These are phyloP conservation scores for Tringa solitaria DNA, from an alignment of 2,113 vertebrate species.

Conservation along the genomic window DNA sequence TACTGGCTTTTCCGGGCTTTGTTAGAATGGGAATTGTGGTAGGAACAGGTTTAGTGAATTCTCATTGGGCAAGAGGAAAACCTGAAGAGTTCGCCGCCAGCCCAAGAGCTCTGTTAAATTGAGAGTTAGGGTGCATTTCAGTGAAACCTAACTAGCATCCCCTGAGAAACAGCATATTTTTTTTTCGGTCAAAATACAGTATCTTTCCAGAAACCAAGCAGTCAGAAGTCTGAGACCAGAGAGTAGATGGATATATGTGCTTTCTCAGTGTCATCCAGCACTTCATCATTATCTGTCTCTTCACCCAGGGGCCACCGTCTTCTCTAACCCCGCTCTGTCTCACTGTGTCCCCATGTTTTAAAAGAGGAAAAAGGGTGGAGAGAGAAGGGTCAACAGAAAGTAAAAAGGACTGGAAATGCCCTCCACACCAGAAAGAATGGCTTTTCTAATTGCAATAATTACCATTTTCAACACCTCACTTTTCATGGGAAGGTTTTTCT, in stretches of 20 bases:
- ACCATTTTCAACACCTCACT: neutral
- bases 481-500: neutral
- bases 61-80: neutral
- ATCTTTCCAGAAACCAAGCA: neutral
- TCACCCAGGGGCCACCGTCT: neutral
- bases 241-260: neutral
- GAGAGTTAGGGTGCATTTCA: neutral
- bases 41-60: neutral
- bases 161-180: neutral
- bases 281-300: neutral
- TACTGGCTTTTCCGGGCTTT: neutral
- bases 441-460: neutral
- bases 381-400: neutral
- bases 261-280: neutral
- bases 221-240: neutral
- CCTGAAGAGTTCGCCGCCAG: neutral
- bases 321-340: neutral
- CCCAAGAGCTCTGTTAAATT: neutral
- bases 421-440: neutral
- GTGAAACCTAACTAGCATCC: neutral
- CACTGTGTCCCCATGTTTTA: fast-evolving
- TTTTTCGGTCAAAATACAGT: neutral
- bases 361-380: neutral
- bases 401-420: neutral
- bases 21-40: neutral